A percentile compares a stretch with the other conserved stretches of the same genome.
These are phyloP conservation scores for Lepidocyrtoides sp. DNA, from an alignment of 2,888 invertebrate genomes.

Conservation along the genomic window DNA sequence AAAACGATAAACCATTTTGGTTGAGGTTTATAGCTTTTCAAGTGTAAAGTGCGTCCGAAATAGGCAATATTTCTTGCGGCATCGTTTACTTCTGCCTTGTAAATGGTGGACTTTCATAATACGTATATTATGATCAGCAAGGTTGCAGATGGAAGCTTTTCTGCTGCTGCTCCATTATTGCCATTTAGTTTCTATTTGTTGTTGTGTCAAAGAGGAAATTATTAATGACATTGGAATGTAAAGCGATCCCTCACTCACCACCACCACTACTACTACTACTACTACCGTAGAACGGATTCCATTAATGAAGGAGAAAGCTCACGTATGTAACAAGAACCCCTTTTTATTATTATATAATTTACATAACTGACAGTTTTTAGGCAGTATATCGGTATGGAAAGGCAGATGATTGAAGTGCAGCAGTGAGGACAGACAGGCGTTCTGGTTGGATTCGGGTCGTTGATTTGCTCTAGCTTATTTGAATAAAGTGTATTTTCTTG, in stretches of 20 bases:
- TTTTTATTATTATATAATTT: slow-evolving; percentile 3
- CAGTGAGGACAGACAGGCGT: neutral
- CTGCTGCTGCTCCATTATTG: neutral
- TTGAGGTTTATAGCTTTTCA: neutral
- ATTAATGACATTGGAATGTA: slow-evolving; percentile 70
- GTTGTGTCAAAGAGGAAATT: slow-evolving; percentile 47
- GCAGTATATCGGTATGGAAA: neutral
- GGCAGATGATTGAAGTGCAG: neutral
- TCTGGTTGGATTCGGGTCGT: neutral
- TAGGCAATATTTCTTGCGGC: neutral
- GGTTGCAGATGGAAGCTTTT: neutral
- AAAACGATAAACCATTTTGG: neutral
- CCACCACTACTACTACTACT: neutral
- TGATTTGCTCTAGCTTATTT: slow-evolving; percentile 28
- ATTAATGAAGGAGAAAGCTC: slow-evolving; percentile 67
- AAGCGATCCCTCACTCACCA: slow-evolving; percentile 31
- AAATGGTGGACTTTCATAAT: too few species aligned
- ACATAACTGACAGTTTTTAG: slow-evolving; percentile 21
- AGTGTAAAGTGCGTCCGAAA: neutral
- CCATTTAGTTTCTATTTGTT: slow-evolving; percentile 3
- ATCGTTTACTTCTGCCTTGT: too few species aligned
- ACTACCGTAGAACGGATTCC: neutral
- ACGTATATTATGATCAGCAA: neutral
- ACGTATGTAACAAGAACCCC: neutral
- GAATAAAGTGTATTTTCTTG: slow-evolving; percentile 19